Base-by-base conservation (phyloP, 2,113 vertebrate genomes). In the Microcebus murinus region DNA sequence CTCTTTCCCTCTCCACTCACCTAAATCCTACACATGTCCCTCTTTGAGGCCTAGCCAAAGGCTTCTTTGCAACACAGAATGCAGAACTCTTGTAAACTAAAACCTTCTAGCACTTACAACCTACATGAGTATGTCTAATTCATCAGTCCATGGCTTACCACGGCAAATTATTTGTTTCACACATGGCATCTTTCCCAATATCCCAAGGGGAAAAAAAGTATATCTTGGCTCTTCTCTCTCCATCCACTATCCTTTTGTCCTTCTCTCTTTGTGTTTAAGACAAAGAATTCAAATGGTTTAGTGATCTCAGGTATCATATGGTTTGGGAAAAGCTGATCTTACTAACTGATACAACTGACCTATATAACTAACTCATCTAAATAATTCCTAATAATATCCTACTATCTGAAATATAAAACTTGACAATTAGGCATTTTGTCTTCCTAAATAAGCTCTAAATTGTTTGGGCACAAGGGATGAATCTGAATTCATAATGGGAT, bases 251-350 rank as follows among this genome's bases (percentile, higher is more conserved):
- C 70, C 71, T 81, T 95, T 31, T 57, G 45, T 45, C 71, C 50
- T 39, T 73, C 61, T 73, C 70, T 87, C 87, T 80, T 27, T 4
- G 39, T 25, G 42, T 50, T 81, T 73, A 84, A 85, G 52, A 39
- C 59, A 88, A 20, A 91, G 3, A 94, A 94, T 48, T 95, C 82
- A 96, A 93, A 88, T 73, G 8, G 55, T 88, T 91, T 95, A 59
- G 23, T 86, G 77, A 91, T 48, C 71, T 14, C 52, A 79, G 63
- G 59, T 50, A 71, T 70, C 82, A 81, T 23, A 67, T 12, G 20
- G 21, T 42, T 92, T 95, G n/a, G 29, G 57, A 76, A 95, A 95
- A 95, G 76, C 18, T 90, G 10, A 57, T 70, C 59, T 91, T 59
- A 95, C 52, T 94, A 68, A 94, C 29, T 52, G 4, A 80, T 59